These are phyloP conservation scores for Parnassius mnemosyne DNA, from an alignment of 2,888 invertebrate genomes.

Conservation along the genomic window DNA sequence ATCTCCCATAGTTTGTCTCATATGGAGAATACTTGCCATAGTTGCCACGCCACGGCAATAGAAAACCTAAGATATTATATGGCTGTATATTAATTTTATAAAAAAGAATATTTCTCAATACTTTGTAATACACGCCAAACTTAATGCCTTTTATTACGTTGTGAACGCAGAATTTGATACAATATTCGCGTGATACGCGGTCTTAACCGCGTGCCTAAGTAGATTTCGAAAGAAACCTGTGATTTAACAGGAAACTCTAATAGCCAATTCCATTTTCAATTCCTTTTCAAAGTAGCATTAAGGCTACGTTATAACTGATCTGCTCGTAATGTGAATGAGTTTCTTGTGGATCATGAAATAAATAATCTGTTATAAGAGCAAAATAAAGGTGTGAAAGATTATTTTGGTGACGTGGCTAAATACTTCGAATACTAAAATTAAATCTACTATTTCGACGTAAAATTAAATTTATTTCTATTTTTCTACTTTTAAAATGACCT, in stretches of 20 bases:
- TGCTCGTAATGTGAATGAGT: not conserved
- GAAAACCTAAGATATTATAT: too few relatives aligned
- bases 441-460: too few relatives aligned
- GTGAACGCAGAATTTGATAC: conserved; percentile 70
- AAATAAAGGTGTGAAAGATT: too few relatives aligned
- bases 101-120: conserved; percentile 26
- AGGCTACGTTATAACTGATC: not conserved
- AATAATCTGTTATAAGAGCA: too few relatives aligned
- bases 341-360: too few relatives aligned
- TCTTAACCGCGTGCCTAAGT: conserved; percentile 48
- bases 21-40: too few relatives aligned
- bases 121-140: conserved; percentile 47
- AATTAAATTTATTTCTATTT: too few relatives aligned
- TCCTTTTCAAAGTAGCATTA: conserved; percentile 34
- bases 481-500: too few relatives aligned
- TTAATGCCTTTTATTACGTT: conserved; percentile 70
- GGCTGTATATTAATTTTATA: not conserved
- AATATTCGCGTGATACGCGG: conserved; percentile 51
- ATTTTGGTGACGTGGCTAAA: too few relatives aligned
- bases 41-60: too few relatives aligned
- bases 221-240: conserved; percentile 49
- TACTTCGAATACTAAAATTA: too few relatives aligned
- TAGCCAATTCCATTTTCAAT: conserved; percentile 58
- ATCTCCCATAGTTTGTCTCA: too few relatives aligned
- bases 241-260: conserved; percentile 52